phyloP scores from a whole-genome alignment of 2,113 vertebrate species.

The Fukomys damarensis region DNA sequence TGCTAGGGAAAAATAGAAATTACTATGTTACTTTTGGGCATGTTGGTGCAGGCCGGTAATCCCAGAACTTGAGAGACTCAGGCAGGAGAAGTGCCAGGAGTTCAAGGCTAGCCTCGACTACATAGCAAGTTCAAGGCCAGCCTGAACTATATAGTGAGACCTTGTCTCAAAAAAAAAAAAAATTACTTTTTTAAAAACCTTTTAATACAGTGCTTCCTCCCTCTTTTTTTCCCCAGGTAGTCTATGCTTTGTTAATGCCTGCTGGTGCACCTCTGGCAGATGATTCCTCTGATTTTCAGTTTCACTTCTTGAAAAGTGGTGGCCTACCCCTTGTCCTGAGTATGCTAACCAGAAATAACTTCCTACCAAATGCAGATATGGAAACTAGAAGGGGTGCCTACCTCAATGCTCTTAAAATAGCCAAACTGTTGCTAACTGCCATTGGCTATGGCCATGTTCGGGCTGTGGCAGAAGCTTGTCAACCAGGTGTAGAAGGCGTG shows the following conservation, averaged over 20 bases:
- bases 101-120: background rate
- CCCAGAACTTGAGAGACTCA: background rate
- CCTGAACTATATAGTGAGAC: background rate
- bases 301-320: slow-evolving; percentile 98
- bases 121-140: background rate
- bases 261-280: slow-evolving; percentile 97
- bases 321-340: slow-evolving; percentile 97
- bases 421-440: slow-evolving; percentile 97
- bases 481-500: slow-evolving; percentile 94
- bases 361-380: slow-evolving; percentile 98
- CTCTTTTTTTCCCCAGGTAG: slow-evolving; percentile 88
- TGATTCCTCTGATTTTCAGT: slow-evolving; percentile 98
- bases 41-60: background rate
- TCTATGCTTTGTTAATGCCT: slow-evolving; percentile 99
- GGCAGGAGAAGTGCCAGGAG: background rate
- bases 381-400: slow-evolving; percentile 98
- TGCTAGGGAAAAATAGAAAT: slow-evolving; percentile 24
- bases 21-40: background rate
- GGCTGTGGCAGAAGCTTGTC: slow-evolving; percentile 97
- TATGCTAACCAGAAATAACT: slow-evolving; percentile 99
- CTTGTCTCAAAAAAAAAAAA: background rate
- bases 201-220: background rate
- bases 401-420: slow-evolving; percentile 98
- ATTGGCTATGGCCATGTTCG: slow-evolving; percentile 98
- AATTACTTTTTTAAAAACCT: background rate